Percentiles rank a stretch among this genome's conserved stretches.
These are phyloP conservation scores for Punctoribates punctum DNA, from an alignment of 2,888 invertebrate species.

Conservation along the genomic window DNA sequence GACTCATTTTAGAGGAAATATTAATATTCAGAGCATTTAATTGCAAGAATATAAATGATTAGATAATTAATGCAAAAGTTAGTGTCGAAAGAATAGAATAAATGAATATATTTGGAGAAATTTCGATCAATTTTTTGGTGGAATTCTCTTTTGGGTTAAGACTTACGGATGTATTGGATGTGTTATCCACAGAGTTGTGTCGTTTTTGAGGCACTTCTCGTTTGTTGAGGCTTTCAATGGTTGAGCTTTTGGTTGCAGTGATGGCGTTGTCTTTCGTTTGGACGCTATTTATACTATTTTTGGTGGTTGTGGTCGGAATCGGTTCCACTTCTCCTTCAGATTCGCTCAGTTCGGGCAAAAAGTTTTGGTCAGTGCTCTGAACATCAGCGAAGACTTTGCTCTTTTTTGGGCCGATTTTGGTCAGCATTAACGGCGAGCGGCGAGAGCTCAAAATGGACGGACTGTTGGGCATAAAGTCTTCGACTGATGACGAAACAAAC, in stretches of 20 bases:
- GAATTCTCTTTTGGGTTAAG: too few species aligned
- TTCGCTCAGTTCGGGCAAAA: neutral
- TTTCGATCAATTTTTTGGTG: too few species aligned
- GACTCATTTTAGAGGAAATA: too few species aligned
- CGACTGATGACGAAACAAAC: neutral
- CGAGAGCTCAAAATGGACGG: slow-evolving; percentile 1
- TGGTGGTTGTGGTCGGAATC: neutral
- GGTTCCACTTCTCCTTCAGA: neutral
- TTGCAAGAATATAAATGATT: too few species aligned
- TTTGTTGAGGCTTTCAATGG: too few species aligned
- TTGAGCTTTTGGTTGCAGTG: neutral
- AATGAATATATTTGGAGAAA: too few species aligned
- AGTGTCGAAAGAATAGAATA: too few species aligned
- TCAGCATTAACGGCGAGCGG: neutral
- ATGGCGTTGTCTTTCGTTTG: neutral
- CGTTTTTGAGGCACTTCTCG: too few species aligned
- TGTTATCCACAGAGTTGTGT: too few species aligned
- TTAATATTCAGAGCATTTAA: too few species aligned
- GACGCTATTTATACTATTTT: neutral
- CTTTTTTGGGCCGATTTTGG: neutral
- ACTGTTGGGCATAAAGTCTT: slow-evolving; percentile 5
- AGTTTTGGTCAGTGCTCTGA: neutral
- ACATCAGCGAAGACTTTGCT: neutral
- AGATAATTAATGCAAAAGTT: too few species aligned
- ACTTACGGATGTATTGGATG: too few species aligned